Conservation (phyloP, 1,140 invertebrate species). For the Anoplolepis gracilipes region DNA sequence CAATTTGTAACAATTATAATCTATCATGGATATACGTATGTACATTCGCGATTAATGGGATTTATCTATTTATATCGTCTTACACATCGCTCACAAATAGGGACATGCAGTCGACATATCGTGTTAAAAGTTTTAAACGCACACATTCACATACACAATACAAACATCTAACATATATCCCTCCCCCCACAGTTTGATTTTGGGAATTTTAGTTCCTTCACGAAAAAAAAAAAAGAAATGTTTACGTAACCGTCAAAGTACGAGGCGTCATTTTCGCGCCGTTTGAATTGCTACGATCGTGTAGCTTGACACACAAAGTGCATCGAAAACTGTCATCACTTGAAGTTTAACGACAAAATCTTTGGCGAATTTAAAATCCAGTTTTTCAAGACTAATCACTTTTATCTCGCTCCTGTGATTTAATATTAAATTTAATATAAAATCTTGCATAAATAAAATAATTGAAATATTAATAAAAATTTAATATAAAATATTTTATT, state of each 20-base stretch:
- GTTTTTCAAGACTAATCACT: neutral
- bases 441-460: too few species aligned
- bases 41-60: constrained; percentile 32
- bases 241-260: neutral
- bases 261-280: constrained; percentile 30
- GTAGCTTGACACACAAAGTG: constrained; percentile 4
- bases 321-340: neutral
- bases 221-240: neutral
- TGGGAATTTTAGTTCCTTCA: neutral
- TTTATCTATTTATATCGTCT: neutral
- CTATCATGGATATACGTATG: constrained; percentile 7
- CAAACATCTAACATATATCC: constrained; percentile 26
- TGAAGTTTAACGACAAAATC: constrained; percentile 20
- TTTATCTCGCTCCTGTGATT: neutral
- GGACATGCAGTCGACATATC: constrained; percentile 22
- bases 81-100: constrained; percentile 14
- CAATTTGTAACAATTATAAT: constrained; percentile 3
- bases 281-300: neutral
- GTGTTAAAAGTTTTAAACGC: constrained; percentile 30
- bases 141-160: constrained; percentile 10
- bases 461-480: too few species aligned
- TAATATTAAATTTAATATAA: too few species aligned
- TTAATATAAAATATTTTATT: too few species aligned
- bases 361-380: neutral
- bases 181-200: constrained; percentile 1